Conservation (phyloP, 2,797 vertebrate genomes). For the Protosalanx chinensis region DNA sequence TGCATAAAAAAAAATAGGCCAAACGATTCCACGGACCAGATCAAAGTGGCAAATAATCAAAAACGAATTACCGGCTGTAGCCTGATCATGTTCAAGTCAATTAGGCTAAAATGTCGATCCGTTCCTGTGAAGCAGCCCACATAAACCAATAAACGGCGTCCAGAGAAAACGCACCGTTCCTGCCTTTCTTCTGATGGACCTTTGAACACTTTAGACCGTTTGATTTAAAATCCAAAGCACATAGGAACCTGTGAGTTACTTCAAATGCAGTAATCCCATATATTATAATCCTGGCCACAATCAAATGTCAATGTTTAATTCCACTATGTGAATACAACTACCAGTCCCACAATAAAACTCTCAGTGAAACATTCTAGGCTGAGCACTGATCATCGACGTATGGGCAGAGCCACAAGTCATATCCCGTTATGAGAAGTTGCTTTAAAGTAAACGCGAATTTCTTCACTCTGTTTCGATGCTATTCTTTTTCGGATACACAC, state of each 20-base stretch:
- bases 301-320: conserved; percentile 50
- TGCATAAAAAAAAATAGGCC: conserved; percentile 50
- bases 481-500: conserved; percentile 65
- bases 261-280: conserved; percentile 56
- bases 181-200: conserved; percentile 35
- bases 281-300: conserved; percentile 59
- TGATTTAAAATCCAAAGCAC: conserved; percentile 52
- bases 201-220: conserved; percentile 47
- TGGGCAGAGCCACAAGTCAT: conserved; percentile 50
- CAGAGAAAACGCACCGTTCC: conserved; percentile 18
- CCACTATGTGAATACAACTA: conserved; percentile 28
- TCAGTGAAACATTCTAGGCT: conserved; percentile 22
- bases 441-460: conserved; percentile 75
- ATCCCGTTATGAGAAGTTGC: conserved; percentile 72
- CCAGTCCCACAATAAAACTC: conserved; percentile 46
- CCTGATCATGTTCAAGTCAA: conserved; percentile 43
- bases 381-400: conserved; percentile 18
- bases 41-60: conserved; percentile 46
- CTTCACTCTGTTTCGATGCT: conserved; percentile 73
- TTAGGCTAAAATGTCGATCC: conserved; percentile 54
- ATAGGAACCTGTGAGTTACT: conserved; percentile 58
- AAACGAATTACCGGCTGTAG: conserved; percentile 49
- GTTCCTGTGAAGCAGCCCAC: conserved; percentile 28
- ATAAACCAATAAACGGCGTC: conserved; percentile 23
- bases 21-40: conserved; percentile 29